Conservation (phyloP, 2,888 invertebrate species). For the Cephus pygmeus region DNA sequence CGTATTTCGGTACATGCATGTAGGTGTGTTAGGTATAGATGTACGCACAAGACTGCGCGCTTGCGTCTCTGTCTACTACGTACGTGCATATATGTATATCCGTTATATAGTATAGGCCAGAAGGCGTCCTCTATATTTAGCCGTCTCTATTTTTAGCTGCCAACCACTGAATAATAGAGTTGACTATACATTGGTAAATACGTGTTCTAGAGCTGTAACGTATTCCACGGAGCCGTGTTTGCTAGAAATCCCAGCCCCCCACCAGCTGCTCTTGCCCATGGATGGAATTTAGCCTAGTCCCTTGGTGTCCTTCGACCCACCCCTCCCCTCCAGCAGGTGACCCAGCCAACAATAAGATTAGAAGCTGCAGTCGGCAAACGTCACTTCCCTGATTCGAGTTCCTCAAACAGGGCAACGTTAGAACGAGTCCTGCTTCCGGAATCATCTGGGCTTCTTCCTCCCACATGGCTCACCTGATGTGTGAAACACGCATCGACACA, state of each 20-base stretch:
- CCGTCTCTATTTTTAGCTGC: slow-evolving; percentile 52
- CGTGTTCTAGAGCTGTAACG: slow-evolving; percentile 56
- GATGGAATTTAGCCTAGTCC: background rate
- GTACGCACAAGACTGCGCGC: slow-evolving; percentile 13
- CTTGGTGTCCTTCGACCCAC: too few species aligned
- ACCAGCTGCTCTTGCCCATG: slow-evolving; percentile 22
- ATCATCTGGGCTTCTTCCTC: too few species aligned
- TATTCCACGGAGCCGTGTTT: slow-evolving; percentile 47
- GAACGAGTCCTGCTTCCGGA: too few species aligned
- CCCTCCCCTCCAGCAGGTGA: too few species aligned
- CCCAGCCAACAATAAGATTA: too few species aligned
- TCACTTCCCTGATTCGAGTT: slow-evolving; percentile 12
- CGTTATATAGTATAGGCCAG: slow-evolving; percentile 33
- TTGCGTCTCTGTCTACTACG: too few species aligned
- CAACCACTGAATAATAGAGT: slow-evolving; percentile 57
- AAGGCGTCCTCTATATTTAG: slow-evolving; percentile 53
- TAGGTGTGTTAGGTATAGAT: too few species aligned
- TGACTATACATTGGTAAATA: slow-evolving; percentile 59
- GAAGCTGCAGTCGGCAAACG: too few species aligned
- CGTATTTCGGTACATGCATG: too few species aligned
- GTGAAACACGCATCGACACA: too few species aligned
- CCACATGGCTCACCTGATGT: too few species aligned
- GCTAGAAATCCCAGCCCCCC: slow-evolving; percentile 41
- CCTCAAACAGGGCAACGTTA: background rate
- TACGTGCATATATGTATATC: slow-evolving; percentile 17